These are phyloP conservation scores for Neodiprion virginianus DNA, from an alignment of 1,140 invertebrate genomes.

Conservation along the genomic window DNA sequence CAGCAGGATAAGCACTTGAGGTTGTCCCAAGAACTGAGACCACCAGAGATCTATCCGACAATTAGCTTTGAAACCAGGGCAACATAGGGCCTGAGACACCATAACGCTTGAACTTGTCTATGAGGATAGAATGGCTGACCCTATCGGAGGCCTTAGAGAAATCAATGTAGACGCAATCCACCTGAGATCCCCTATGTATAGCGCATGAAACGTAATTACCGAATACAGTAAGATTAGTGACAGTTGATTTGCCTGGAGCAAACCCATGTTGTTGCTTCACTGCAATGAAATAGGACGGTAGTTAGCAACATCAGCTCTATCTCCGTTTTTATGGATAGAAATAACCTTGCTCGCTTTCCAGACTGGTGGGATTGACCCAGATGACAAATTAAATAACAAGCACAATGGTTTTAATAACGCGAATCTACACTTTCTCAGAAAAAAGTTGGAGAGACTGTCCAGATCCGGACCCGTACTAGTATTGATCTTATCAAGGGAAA, in stretches of 20 bases:
- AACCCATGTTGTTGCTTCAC: slow-evolving; percentile 24
- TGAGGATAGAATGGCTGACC: slow-evolving; percentile 30
- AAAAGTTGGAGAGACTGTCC: no score
- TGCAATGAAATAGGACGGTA: no score
- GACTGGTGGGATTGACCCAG: no score
- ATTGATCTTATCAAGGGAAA: no score
- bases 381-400: no score
- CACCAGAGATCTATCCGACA: slow-evolving; percentile 17
- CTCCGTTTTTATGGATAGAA: no score
- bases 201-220: slow-evolving; percentile 1
- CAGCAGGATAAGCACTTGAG: neutral
- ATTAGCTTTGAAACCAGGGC: slow-evolving; percentile 18
- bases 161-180: slow-evolving; percentile 38
- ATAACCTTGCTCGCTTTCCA: no score
- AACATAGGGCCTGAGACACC: slow-evolving; percentile 13
- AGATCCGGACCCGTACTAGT: no score
- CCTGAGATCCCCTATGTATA: slow-evolving; percentile 24
- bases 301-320: no score
- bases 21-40: neutral
- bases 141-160: slow-evolving; percentile 42
- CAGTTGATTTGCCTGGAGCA: slow-evolving; percentile 17
- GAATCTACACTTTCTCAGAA: no score
- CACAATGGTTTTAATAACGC: no score
- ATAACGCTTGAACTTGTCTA: slow-evolving; percentile 24
- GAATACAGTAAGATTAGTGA: slow-evolving; percentile 22